These are phyloP conservation scores for Botrylloides violaceus DNA, from an alignment of 23 tunicate genomes.

Conservation along the genomic window DNA sequence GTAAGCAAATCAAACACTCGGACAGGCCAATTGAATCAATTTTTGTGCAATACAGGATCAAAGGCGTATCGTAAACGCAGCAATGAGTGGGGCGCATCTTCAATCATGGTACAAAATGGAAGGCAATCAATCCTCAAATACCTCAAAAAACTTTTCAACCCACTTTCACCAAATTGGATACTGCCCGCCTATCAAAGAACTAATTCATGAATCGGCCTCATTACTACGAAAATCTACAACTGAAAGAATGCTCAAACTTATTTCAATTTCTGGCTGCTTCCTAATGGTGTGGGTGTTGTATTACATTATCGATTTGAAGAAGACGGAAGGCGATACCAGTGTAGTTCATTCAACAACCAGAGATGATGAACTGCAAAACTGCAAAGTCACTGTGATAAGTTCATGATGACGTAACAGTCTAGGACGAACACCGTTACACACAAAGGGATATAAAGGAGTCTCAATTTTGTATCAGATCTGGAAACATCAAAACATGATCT, in stretches of 20 bases:
- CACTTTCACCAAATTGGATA: constrained; percentile 9
- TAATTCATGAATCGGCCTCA: neutral
- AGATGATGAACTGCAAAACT: no score
- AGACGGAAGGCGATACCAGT: neutral
- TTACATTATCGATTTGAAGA: constrained; percentile 40
- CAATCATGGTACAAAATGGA: constrained; percentile 16
- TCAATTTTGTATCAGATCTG: no score
- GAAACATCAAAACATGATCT: no score
- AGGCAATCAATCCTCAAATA: neutral
- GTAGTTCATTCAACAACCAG: no score
- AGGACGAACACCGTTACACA: no score
- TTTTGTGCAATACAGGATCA: constrained; percentile 29
- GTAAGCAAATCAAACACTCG: no score
- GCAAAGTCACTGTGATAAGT: constrained; percentile 3
- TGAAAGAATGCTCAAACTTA: constrained; percentile 65
- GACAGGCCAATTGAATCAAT: no score
- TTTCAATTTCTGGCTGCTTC: constrained; percentile 50
- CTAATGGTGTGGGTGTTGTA: constrained; percentile 69
- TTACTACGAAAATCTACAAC: constrained; percentile 20
- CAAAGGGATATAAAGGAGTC: no score
- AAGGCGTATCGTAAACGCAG: constrained; percentile 26
- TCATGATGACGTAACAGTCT: no score
- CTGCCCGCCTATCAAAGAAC: constrained; percentile 10
- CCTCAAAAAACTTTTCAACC: neutral
- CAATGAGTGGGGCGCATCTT: constrained; percentile 53